Conservation (phyloP, 92 coral and sea anemone genomes). For the Parazoanthus swiftii region DNA sequence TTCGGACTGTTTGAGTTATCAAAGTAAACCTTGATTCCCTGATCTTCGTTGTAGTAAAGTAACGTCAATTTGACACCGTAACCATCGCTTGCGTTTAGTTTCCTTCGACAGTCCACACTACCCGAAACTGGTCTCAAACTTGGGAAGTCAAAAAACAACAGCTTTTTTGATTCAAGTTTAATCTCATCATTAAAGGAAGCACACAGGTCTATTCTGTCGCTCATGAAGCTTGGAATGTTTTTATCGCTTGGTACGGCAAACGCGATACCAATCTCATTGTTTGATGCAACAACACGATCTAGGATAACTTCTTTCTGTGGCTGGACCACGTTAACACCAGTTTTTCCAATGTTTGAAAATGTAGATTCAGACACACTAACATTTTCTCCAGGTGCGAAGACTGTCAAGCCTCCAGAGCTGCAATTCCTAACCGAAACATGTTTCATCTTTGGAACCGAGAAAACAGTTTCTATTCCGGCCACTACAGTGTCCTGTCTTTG, state of each 20-base stretch:
- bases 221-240: constrained; percentile 45
- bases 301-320: constrained; percentile 10
- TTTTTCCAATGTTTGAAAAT: constrained; percentile 8
- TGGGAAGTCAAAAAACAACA: no score
- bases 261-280: constrained; percentile 44
- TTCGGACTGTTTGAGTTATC: neutral
- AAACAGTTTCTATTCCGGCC: neutral
- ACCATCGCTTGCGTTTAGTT: constrained; percentile 40
- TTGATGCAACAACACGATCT: constrained; percentile 27
- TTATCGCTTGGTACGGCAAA: constrained; percentile 39
- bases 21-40: constrained; percentile 32
- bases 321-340: constrained; percentile 30
- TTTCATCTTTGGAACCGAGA: no score
- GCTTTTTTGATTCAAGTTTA: neutral
- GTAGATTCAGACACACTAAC: constrained; percentile 22
- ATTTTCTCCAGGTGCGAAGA: constrained; percentile 7
- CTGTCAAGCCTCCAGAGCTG: constrained; percentile 39
- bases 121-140: no score
- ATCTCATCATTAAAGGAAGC: constrained; percentile 11
- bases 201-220: constrained; percentile 53
- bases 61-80: constrained; percentile 53
- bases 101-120: constrained; percentile 30
- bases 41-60: constrained; percentile 37
- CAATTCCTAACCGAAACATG: no score
- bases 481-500: constrained; percentile 41